Percentiles rank a stretch among this genome's conserved stretches.
Evolutionary conservation across 92 coral and sea anemone genomes (phyloP).

Genomic region (Pocillopora meandrina): DNA sequence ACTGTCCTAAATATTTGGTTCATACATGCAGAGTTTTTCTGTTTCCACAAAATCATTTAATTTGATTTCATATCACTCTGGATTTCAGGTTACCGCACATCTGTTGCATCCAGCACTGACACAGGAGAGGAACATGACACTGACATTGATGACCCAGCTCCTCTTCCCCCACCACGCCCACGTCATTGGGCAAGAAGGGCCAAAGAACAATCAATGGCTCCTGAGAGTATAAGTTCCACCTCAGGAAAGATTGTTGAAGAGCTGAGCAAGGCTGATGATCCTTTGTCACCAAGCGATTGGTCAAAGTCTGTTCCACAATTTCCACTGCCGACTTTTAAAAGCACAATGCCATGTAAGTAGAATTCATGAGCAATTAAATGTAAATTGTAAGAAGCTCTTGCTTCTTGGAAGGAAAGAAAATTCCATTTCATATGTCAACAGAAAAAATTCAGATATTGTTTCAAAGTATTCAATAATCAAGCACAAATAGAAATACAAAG

Average conservation of each 20-base stretch:
- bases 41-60: not conserved
- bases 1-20: not conserved
- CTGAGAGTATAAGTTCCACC: slow-evolving; percentile 37
- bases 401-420: not conserved
- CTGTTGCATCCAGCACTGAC: slow-evolving; percentile 84
- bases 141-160: slow-evolving; percentile 69
- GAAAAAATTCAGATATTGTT: too few species aligned
- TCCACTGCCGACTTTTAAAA: slow-evolving; percentile 78
- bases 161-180: slow-evolving; percentile 98
- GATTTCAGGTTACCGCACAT: slow-evolving; percentile 63
- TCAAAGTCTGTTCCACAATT: slow-evolving; percentile 77
- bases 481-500: too few species aligned
- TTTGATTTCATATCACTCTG: not conserved
- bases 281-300: slow-evolving; percentile 69
- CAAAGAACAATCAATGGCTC: slow-evolving; percentile 61
- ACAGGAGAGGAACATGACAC: slow-evolving; percentile 79
- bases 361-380: too few species aligned
- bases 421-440: too few species aligned
- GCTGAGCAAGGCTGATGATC: slow-evolving; percentile 24
- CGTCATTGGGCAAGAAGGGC: slow-evolving; percentile 91
- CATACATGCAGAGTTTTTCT: slow-evolving; percentile 36
- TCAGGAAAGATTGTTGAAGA: slow-evolving; percentile 47
- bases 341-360: slow-evolving; percentile 72
- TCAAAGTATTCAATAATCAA: too few species aligned
- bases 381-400: not conserved